Evolutionary conservation across 64 coral and sea anemone species (phyloP).

Genomic region (Montipora cactus): DNA sequence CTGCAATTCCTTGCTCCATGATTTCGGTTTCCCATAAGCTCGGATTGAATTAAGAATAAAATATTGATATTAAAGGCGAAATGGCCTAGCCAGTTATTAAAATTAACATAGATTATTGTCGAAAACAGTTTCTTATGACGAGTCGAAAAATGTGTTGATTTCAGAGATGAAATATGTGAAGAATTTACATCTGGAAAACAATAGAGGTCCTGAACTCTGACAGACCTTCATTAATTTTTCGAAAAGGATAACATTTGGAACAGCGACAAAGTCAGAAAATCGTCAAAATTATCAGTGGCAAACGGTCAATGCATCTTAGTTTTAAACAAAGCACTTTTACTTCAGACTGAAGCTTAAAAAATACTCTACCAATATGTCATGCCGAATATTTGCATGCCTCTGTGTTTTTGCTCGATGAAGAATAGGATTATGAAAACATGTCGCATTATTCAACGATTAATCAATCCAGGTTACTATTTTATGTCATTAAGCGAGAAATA

Average conservation of each 20-base stretch:
- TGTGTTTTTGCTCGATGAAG: background rate
- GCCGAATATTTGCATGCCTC: background rate
- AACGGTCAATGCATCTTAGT: background rate
- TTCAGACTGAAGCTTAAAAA: background rate
- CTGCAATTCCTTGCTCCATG: no score
- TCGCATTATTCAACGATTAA: background rate
- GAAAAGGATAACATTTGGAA: background rate
- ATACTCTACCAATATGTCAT: background rate
- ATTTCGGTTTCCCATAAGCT: no score
- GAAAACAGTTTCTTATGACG: background rate
- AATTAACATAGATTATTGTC: background rate
- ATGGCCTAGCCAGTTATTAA: no score
- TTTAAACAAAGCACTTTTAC: background rate
- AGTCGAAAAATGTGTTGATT: background rate
- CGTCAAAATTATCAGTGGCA: background rate
- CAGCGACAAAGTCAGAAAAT: background rate
- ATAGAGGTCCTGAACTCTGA: background rate
- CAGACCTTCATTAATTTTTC: background rate
- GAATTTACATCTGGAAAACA: background rate
- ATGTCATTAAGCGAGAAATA: background rate
- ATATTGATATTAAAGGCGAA: no score
- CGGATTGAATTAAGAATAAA: no score
- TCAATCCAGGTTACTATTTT: background rate
- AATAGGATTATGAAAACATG: background rate
- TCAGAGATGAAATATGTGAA: background rate